Conservation (phyloP, 2,888 invertebrate species). For the Osmoderma eremita region DNA sequence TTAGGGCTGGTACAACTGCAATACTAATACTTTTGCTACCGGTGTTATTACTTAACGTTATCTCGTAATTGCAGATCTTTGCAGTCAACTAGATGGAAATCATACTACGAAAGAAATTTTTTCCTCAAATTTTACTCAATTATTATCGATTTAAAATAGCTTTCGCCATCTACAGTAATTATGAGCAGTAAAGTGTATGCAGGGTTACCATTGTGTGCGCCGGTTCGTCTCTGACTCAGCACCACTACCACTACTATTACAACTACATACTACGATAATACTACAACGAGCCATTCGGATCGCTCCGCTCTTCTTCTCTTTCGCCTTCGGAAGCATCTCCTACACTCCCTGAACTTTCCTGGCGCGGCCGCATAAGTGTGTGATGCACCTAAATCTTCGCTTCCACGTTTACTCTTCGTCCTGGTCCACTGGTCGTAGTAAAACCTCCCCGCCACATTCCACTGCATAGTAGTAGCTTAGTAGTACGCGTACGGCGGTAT, state of each 20-base stretch:
- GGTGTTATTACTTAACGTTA: no score
- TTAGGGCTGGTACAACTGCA: no score
- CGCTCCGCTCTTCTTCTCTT: constrained; percentile 45
- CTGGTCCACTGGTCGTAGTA: constrained; percentile 59
- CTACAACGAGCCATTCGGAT: constrained; percentile 36
- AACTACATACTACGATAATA: constrained; percentile 27
- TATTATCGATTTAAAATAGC: no score
- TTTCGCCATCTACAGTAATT: no score
- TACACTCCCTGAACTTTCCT: constrained; percentile 62
- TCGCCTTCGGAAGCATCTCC: constrained; percentile 58
- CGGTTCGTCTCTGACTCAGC: constrained; percentile 13
- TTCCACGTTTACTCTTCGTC: constrained; percentile 41
- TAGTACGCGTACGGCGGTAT: constrained; percentile 48
- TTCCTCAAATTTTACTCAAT: no score
- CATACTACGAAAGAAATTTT: no score
- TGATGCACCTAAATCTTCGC: constrained; percentile 45
- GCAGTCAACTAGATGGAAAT: no score
- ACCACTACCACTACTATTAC: constrained; percentile 21
- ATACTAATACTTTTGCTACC: no score
- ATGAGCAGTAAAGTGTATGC: no score
- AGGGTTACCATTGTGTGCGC: neutral
- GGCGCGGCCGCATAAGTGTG: constrained; percentile 53
- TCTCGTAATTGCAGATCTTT: no score
- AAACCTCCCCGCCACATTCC: constrained; percentile 59
- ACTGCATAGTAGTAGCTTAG: constrained; percentile 57